Evolutionary conservation across 53 echinoderm and acorn worm genomes (phyloP).

Genomic region (Stichopus horrens): DNA sequence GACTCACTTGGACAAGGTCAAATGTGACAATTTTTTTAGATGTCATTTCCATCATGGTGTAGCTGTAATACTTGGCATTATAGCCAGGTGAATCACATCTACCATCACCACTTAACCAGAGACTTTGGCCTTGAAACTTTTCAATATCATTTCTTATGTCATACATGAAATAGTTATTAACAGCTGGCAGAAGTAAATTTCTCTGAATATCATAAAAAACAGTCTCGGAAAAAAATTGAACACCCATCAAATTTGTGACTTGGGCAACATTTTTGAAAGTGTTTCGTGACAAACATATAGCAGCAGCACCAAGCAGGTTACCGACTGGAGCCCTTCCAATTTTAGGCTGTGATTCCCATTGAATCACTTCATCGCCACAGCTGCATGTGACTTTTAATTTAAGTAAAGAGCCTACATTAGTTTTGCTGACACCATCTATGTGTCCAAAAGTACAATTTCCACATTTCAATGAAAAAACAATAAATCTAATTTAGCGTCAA

Average conservation of each 20-base stretch:
- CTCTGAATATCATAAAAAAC: not conserved
- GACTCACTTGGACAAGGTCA: slow-evolving; percentile 5
- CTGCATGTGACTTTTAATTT: too few species aligned
- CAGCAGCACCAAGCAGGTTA: slow-evolving; percentile 33
- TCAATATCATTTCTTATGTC: not conserved
- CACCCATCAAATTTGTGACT: slow-evolving; percentile 24
- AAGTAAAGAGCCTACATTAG: too few species aligned
- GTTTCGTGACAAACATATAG: not conserved
- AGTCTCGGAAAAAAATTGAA: slow-evolving; percentile 11
- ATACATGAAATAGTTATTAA: not conserved
- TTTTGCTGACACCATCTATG: too few species aligned
- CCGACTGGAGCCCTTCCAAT: slow-evolving; percentile 52
- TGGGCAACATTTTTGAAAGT: slow-evolving; percentile 36
- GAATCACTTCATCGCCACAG: not conserved
- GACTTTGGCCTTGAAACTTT: slow-evolving; percentile 1
- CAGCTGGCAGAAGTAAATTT: slow-evolving; percentile 26
- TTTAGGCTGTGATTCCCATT: slow-evolving; percentile 55
- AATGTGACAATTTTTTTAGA: not conserved
- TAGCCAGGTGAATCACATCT: slow-evolving; percentile 20
- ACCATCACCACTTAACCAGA: slow-evolving; percentile 8
- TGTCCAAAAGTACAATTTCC: too few species aligned
- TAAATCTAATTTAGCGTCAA: too few species aligned
- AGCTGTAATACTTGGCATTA: not conserved
- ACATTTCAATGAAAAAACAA: too few species aligned
- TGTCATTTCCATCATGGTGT: not conserved